phyloP scores from a whole-genome alignment of 2,888 invertebrate species.

The Ecliptopera silaceata region DNA sequence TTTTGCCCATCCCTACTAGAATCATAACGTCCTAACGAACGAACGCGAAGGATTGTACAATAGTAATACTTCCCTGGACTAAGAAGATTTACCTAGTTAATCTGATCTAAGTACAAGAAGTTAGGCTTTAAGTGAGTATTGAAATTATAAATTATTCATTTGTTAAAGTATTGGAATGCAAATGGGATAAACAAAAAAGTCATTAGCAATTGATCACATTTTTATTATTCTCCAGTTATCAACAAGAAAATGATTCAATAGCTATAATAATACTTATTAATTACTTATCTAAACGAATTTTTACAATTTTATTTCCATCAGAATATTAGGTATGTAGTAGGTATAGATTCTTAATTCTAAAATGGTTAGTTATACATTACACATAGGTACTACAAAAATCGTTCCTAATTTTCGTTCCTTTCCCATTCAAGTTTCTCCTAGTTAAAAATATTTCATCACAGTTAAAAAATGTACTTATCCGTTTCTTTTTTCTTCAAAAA shows the following conservation, averaged over 20 bases:
- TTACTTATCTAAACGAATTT: conserved; percentile 65
- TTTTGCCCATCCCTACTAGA: no score
- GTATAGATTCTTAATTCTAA: conserved; percentile 49
- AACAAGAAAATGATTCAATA: conserved; percentile 78
- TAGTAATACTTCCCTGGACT: no score
- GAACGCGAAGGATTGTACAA: no score
- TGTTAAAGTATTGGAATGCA: background rate
- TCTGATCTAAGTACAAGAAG: no score
- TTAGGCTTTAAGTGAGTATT: no score
- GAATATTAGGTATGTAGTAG: conserved; percentile 49
- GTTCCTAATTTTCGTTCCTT: conserved; percentile 55
- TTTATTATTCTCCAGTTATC: conserved; percentile 71
- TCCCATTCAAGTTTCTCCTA: conserved; percentile 63
- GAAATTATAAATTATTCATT: no score
- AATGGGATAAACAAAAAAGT: conserved; percentile 1
- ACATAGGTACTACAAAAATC: conserved; percentile 48
- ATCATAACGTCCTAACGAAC: no score
- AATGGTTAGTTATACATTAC: conserved; percentile 51
- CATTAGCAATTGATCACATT: conserved; percentile 59
- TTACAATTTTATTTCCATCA: conserved; percentile 63
- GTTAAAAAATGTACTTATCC: conserved; percentile 77
- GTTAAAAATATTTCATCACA: conserved; percentile 74
- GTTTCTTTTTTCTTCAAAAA: conserved; percentile 49
- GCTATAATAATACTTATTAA: conserved; percentile 77
- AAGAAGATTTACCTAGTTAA: no score